Base-by-base conservation (phyloP, 2,797 vertebrate genomes). In the Rhabdophis nuchalis region DNA sequence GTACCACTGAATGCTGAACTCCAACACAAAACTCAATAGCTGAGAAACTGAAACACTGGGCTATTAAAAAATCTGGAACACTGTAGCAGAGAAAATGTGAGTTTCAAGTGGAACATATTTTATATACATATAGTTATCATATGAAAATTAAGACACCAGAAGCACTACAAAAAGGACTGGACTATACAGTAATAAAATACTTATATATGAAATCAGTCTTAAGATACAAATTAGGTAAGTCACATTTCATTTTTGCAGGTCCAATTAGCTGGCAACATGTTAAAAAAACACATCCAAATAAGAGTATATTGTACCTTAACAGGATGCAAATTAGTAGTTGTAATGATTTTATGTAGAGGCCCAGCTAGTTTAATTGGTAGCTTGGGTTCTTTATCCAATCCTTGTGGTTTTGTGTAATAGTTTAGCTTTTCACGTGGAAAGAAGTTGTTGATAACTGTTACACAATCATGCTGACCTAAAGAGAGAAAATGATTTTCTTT, bases 381-480 rank as follows among this genome's bases (percentile, higher is more conserved):
- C 94, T 99, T 99, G 3, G 99, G 98, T 87, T 99, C 99, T 96
- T 98, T 99, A 97, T 99, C 99, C 94, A 99, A 95, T 86, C 99
- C 99, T 97, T 99, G 99, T 5, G 98, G 95, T 94, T 98, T 99
- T 82, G 98, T 99, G 95, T 99, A 99, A 96, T 99, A 99, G 94
- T 99, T 99, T 95, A 99, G 96, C 91, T 98, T 98, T 95, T 99
- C 98, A 25, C 99, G 98, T 4, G 99, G 98, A 96, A 99, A 99
- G 97, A 99, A 99, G 96, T 99, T 99, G 97, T 99, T 99, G 97
- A 99, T 99, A 92, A 99, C 98, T 0, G 99, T 99, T 95, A 99
- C 99, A 60, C 99, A 99, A 94, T 99, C 99, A 91, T 99, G 99
- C 90, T 99, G 99, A 82, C 99, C 99, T 99, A 93, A 57, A 94